Percentiles rank a stretch among this genome's conserved stretches.
Conservation (phyloP, 2,797 vertebrate species). For the Danionella dracula region DNA sequence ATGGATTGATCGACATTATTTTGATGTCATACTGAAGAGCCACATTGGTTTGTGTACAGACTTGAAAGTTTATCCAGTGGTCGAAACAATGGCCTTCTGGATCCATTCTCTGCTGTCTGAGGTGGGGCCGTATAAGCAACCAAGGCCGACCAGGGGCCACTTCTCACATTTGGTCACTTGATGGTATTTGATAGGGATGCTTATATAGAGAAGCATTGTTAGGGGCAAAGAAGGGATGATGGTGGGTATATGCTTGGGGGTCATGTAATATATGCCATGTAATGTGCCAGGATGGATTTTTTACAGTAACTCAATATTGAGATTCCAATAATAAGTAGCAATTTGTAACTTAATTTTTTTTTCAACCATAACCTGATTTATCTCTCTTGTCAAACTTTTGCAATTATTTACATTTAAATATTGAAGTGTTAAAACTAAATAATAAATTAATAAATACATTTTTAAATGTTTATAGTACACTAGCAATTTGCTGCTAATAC, state of each 20-base stretch:
- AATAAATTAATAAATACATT: no score
- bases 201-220: constrained; percentile 14
- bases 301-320: not conserved
- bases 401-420: no score
- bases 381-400: no score
- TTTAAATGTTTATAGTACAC: no score
- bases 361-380: no score
- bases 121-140: constrained; percentile 24
- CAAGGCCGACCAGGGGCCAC: not conserved
- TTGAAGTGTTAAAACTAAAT: no score
- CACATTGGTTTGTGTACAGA: constrained; percentile 49
- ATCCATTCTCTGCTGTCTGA: constrained; percentile 13
- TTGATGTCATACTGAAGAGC: constrained; percentile 55
- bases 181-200: constrained; percentile 25
- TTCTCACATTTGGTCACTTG: constrained; percentile 26
- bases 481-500: no score
- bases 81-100: constrained; percentile 20
- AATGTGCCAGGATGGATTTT: not conserved
- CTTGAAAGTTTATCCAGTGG: constrained; percentile 58
- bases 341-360: no score
- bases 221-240: not conserved
- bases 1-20: constrained; percentile 66
- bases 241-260: not conserved
- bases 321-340: no score
- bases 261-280: constrained; percentile 8